Evolutionary conservation across 2,113 vertebrate genomes (phyloP).

Genomic region (Lamprologus speciosus): DNA sequence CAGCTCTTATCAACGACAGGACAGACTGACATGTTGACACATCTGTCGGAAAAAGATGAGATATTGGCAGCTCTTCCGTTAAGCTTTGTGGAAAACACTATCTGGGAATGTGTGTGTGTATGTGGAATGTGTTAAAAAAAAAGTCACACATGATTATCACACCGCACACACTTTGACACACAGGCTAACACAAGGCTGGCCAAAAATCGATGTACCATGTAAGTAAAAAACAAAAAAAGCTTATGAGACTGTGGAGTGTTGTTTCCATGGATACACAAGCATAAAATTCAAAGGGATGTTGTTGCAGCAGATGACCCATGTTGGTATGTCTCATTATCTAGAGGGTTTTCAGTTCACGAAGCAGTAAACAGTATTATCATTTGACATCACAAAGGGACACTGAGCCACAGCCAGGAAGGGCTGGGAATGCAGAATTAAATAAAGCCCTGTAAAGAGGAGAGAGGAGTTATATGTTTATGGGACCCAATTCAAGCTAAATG

Average conservation of each 20-base stretch:
- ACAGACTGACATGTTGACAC: neutral
- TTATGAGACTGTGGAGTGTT: neutral
- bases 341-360: neutral
- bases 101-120: neutral
- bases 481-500: neutral
- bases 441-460: neutral
- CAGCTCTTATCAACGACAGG: neutral
- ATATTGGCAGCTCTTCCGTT: neutral
- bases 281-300: neutral
- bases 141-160: neutral
- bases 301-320: neutral
- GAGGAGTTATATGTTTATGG: neutral
- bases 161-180: neutral
- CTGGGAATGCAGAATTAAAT: neutral
- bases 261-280: slow-evolving; percentile 23
- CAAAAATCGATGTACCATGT: neutral
- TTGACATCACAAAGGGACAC: neutral
- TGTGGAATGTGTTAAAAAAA: neutral
- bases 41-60: neutral
- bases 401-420: neutral
- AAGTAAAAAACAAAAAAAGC: neutral
- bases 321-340: neutral
- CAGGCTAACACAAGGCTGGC: neutral
- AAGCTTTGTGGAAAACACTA: neutral
- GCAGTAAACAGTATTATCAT: neutral